A percentile compares a stretch with the other conserved stretches of the same genome.
Evolutionary conservation across 2,888 invertebrate genomes (phyloP).

Genomic region (Microchrysa polita): DNA sequence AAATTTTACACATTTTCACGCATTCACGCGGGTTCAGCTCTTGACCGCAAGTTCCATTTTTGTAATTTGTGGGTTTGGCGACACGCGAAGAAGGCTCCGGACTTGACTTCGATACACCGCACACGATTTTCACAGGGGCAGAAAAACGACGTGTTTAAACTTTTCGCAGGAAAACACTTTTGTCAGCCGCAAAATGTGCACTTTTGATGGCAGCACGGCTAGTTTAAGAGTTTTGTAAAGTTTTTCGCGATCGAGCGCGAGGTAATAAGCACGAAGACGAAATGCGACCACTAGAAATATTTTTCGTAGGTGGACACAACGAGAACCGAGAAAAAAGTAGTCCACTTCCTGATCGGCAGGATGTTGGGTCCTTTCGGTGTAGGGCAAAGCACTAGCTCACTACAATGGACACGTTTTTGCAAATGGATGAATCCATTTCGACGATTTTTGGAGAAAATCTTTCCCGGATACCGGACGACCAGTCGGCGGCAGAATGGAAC

Average conservation of each 20-base stretch:
- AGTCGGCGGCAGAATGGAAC: constrained; percentile 21
- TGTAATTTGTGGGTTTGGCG: not conserved
- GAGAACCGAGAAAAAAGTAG: not conserved
- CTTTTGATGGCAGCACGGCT: constrained; percentile 26
- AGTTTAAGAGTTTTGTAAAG: constrained; percentile 13
- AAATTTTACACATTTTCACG: constrained; percentile 46
- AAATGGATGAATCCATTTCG: constrained; percentile 37
- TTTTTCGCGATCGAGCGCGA: constrained; percentile 31
- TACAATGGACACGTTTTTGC: constrained; percentile 15
- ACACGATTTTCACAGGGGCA: too few species aligned
- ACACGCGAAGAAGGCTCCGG: too few species aligned
- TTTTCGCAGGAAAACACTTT: not conserved
- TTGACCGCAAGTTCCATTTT: constrained; percentile 45
- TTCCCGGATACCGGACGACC: not conserved
- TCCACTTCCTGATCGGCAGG: not conserved
- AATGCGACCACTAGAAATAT: constrained; percentile 1
- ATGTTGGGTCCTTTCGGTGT: not conserved
- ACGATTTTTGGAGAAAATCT: not conserved
- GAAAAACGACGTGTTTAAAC: too few species aligned
- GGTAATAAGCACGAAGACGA: constrained; percentile 10
- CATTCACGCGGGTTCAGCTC: constrained; percentile 48
- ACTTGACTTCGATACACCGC: too few species aligned
- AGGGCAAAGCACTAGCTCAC: constrained; percentile 10
- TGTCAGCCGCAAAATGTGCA: constrained; percentile 16
- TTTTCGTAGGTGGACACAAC: not conserved